Evolutionary conservation across 2,888 invertebrate genomes (phyloP), one percentile per base, ranked within the genome.

Genomic region (Caenorhabditis auriculariae): DNA sequence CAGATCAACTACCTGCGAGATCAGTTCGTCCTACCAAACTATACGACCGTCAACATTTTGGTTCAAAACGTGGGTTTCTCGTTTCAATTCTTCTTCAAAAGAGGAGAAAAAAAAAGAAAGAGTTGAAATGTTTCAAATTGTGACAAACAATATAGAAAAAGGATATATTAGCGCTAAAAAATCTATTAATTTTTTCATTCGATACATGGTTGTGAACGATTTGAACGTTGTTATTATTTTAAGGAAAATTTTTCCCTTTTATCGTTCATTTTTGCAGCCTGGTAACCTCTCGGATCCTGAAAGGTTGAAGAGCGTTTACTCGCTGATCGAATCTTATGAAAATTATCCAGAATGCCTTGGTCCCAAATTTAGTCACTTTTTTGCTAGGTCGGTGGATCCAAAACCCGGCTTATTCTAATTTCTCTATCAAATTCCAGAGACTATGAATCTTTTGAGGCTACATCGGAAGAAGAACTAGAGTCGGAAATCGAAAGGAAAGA

Each of bases 1-100:
- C 38, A 74, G 74, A 66, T 77, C 52, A 77, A 77, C 42, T 61
- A 63, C 44, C 59, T 77, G 35, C 60, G 77, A 17, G 77, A 77
- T 32, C 53, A 60, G 3, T 77, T 70, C 53, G 69, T 77, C 29
- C 62, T 71, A 43, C 77, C 75, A 23, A 73, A 74, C 55, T 77
- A 77, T 55, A 76, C 75, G 6, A 69, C 74, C 2, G 68, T 76
- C 39, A 69, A 66, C 39, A 66, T 77, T 21, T 75, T 77, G 45
- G 68, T 77, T n/a, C 64, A 75, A 45, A 71, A 74, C 37, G 77
- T 72, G 29, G 60, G 59, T 46, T 9, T 49, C 45, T 44, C 12
- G 41, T 17, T 32, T 9, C 35, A 32, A 9, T 32, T 32, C 35
- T 32, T 32, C 9, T 32, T n/a, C 9, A n/a, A 19, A 41, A 41